Evolutionary conservation across 1,140 invertebrate genomes (phyloP).

Genomic region (Drosophila grimshawi): DNA sequence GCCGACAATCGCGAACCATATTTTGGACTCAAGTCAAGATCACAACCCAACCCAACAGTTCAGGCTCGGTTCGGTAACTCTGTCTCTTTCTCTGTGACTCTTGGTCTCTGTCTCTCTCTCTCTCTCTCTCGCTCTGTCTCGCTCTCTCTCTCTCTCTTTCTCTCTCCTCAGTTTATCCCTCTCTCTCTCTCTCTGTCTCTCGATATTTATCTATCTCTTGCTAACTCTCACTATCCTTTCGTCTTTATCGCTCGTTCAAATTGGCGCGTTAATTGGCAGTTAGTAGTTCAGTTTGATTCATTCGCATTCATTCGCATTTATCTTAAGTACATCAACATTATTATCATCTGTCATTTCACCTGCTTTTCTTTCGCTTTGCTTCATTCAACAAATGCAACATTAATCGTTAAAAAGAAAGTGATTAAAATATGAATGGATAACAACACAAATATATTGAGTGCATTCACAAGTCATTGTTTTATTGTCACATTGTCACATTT

Average conservation of each 20-base stretch:
- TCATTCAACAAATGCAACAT: constrained; percentile 21
- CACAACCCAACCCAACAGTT: constrained; percentile 5
- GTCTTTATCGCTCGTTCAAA: constrained; percentile 34
- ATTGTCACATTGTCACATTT: constrained; percentile 23
- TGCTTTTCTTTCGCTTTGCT: constrained; percentile 51
- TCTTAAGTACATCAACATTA: constrained; percentile 15
- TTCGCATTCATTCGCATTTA: constrained; percentile 32
- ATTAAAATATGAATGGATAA: not conserved
- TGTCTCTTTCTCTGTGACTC: too few species aligned
- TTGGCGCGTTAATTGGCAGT: constrained; percentile 75
- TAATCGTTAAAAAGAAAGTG: not conserved
- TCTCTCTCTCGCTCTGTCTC: constrained; percentile 1
- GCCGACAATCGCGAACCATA: constrained; percentile 3
- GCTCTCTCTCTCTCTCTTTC: constrained; percentile 3
- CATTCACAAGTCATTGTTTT: constrained; percentile 3
- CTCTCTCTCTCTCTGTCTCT: constrained; percentile 14
- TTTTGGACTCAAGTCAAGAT: constrained; percentile 2
- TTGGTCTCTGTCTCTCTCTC: constrained; percentile 4
- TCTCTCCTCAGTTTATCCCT: constrained; percentile 12
- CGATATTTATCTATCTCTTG: not conserved
- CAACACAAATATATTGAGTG: not conserved
- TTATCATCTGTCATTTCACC: constrained; percentile 34
- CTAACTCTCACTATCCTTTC: constrained; percentile 19
- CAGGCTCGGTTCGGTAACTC: constrained; percentile 34
- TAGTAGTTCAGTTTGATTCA: constrained; percentile 58